Evolutionary conservation across 2,113 vertebrate species (phyloP).

Genomic region (Jaculus jaculus): DNA sequence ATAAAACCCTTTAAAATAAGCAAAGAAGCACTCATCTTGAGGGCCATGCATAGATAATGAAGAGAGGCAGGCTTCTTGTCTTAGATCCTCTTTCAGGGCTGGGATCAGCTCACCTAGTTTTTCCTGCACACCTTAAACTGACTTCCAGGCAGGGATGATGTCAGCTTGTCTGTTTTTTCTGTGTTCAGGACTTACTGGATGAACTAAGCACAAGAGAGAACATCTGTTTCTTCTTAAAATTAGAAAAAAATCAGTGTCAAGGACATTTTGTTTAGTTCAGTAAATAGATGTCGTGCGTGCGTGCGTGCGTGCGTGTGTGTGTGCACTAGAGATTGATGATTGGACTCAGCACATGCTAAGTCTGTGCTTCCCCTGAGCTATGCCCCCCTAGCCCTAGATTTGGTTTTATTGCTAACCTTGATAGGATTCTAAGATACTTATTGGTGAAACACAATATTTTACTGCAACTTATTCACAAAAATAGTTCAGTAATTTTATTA

Average conservation of each 20-base stretch:
- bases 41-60: not conserved
- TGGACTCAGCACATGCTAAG: not conserved
- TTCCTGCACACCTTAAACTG: not conserved
- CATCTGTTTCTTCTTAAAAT: not conserved
- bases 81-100: not conserved
- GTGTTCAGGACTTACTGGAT: not conserved
- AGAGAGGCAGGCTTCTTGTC: not conserved
- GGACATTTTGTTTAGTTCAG: not conserved
- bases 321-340: not conserved
- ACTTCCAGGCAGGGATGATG: not conserved
- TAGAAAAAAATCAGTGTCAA: not conserved
- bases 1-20: not conserved
- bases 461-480: conserved; percentile 53
- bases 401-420: not conserved
- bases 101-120: not conserved
- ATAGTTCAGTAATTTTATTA: conserved; percentile 48
- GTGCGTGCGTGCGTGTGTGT: not conserved
- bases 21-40: not conserved
- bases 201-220: not conserved
- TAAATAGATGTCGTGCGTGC: not conserved
- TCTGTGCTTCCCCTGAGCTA: not conserved
- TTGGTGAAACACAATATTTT: conserved; percentile 67
- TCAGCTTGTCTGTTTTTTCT: not conserved
- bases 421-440: conserved; percentile 33
- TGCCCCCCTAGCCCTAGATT: not conserved